Evolutionary conservation across 1,140 invertebrate genomes (phyloP), one percentile per base, ranked within the genome.

Genomic region (Neodiprion virginianus): DNA sequence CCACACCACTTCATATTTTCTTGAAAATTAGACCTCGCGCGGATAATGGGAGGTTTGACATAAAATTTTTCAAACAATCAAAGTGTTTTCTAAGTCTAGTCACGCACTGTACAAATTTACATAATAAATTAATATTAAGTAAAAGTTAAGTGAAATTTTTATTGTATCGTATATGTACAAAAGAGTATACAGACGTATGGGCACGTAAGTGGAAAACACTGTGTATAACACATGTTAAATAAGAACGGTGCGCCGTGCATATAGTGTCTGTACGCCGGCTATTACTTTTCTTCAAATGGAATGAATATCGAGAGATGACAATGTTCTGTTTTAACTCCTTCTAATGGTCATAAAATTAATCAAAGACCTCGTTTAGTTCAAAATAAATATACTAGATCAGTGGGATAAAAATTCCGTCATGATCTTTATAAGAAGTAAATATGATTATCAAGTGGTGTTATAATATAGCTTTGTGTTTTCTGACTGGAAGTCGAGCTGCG

Each of bases 151-250:
- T 86, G 83, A 85, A 85, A 86, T 86, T 80, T 84, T 85, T 85
- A 87, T 86, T 84, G 82, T 86, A 85, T 84, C 79, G 82, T 85
- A 87, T 87, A 88, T 88, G 87, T 88, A 88, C 86, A 88, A 87
- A 88, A 88, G 86, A 83, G 83, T 88, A 86, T 87, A 88, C 86
- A 85, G 83, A 86, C 74, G 75, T 77, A 78, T 76, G 72, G 78
- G 71, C 78, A 81, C 28, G 14, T 12, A 67, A 61, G 23, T 75
- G 69, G 5, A 40, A 40, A 40, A 75, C 74, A 79, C 75, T 79
- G 79, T 74, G 69, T 77, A 77, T 79, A 80, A 82, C 79, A 80
- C 80, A 80, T 81, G 73, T 78, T 74, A 72, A 72, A 75, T 73
- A 74, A 67, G 61, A 53, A 50, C 67, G 61, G 67, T 73, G 68